Evolutionary conservation across 92 coral and sea anemone species (phyloP).

Genomic region (Chrysogorgia sp.): DNA sequence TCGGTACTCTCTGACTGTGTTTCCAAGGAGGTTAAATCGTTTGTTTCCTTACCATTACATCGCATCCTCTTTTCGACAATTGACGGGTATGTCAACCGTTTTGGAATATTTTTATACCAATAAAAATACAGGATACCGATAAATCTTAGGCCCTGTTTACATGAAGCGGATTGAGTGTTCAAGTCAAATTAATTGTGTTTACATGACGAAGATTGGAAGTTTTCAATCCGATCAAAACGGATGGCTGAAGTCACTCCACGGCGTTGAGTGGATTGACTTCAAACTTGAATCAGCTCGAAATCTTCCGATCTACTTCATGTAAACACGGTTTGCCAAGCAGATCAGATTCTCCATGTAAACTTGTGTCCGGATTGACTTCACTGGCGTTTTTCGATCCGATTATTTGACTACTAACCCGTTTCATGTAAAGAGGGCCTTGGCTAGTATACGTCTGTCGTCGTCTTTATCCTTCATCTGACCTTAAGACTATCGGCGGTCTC

Average conservation of each 20-base stretch:
- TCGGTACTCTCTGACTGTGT: conserved; percentile 69
- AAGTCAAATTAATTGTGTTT: background rate
- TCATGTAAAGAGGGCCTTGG: background rate
- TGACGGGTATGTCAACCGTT: conserved; percentile 59
- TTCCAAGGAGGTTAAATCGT: conserved; percentile 75
- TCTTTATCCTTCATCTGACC: background rate
- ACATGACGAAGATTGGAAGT: too few relatives aligned
- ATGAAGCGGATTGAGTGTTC: too few relatives aligned
- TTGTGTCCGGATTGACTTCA: too few relatives aligned
- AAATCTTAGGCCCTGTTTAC: too few relatives aligned
- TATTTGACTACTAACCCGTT: background rate
- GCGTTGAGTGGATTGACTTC: background rate
- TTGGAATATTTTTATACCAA: background rate
- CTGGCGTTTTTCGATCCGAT: background rate
- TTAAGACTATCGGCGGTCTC: too few relatives aligned
- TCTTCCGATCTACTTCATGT: too few relatives aligned
- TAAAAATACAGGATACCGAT: too few relatives aligned
- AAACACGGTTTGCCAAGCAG: background rate
- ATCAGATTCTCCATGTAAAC: background rate
- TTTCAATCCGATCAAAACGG: too few relatives aligned
- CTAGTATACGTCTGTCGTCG: background rate
- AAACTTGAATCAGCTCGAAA: too few relatives aligned
- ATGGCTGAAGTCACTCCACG: too few relatives aligned
- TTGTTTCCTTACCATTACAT: conserved; percentile 78
- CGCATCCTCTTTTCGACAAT: conserved; percentile 68